Evolutionary conservation across 2,888 invertebrate genomes (phyloP).

Genomic region (Microctonus aethiopoides): DNA sequence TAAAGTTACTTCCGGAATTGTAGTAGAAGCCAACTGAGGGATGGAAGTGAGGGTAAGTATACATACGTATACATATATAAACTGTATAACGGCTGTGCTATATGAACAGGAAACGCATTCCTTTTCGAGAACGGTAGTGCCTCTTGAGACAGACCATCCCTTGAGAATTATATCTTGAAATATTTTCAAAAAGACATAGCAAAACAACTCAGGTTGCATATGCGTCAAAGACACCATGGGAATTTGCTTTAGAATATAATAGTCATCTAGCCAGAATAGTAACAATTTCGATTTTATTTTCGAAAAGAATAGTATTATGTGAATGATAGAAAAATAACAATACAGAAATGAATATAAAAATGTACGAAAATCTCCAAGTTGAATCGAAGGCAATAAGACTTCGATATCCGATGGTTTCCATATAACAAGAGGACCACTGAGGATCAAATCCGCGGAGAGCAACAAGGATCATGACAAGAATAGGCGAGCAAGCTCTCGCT

Average conservation of each 20-base stretch:
- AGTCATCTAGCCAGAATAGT: not conserved
- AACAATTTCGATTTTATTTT: not conserved
- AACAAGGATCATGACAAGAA: slow-evolving; percentile 31
- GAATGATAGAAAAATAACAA: not conserved
- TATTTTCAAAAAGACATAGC: not conserved
- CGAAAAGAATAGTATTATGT: not conserved
- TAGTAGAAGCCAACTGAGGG: not conserved
- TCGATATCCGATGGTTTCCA: not conserved
- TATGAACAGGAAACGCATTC: not conserved
- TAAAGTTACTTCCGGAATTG: not conserved
- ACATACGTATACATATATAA: not conserved
- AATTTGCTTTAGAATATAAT: not conserved
- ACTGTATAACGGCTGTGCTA: not conserved
- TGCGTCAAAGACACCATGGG: not conserved
- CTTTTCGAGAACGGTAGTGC: slow-evolving; percentile 43
- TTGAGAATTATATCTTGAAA: not conserved
- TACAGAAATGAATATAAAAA: not conserved
- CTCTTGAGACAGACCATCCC: slow-evolving; percentile 40
- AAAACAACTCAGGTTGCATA: not conserved
- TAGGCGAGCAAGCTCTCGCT: slow-evolving; percentile 3
- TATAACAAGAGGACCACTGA: not conserved
- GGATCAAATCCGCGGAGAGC: slow-evolving; percentile 6
- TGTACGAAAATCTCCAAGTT: not conserved
- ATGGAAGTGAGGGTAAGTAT: not conserved
- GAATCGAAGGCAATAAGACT: not conserved